Evolutionary conservation across 2,888 invertebrate genomes (phyloP).

Genomic region (Leucania comma): DNA sequence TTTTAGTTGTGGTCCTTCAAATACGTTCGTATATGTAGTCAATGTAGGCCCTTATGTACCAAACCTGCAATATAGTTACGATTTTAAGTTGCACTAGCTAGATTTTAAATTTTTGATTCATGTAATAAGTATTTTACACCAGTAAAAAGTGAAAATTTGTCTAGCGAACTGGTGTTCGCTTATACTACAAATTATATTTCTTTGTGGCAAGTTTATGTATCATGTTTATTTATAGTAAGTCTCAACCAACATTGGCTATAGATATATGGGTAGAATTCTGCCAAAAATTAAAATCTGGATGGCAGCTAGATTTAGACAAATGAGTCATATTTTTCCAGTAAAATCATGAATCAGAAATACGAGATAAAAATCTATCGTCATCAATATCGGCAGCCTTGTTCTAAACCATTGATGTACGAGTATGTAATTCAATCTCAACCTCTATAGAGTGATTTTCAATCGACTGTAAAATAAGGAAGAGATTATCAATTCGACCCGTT

Average conservation of each 20-base stretch:
- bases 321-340: slow-evolving; percentile 37
- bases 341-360: slow-evolving; percentile 22
- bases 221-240: slow-evolving; percentile 17
- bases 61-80: no score
- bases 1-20: no score
- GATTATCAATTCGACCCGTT: neutral
- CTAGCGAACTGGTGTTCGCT: neutral
- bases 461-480: neutral
- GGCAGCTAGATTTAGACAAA: slow-evolving; percentile 24
- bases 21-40: no score
- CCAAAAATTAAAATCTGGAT: slow-evolving; percentile 18
- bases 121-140: no score
- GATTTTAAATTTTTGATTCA: no score
- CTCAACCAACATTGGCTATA: slow-evolving; percentile 21
- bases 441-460: neutral
- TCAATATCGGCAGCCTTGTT: neutral
- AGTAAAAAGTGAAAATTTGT: no score
- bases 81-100: no score
- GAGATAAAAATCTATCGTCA: neutral
- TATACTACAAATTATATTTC: neutral
- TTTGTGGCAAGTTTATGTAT: neutral
- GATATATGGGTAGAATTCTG: slow-evolving; percentile 3
- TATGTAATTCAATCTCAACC: neutral
- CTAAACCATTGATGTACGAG: neutral
- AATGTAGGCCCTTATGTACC: neutral